A percentile compares a stretch with the other conserved stretches of the same genome.
These are phyloP conservation scores for Epirrhoe tristata DNA, from an alignment of 2,888 invertebrate species.

Conservation along the genomic window DNA sequence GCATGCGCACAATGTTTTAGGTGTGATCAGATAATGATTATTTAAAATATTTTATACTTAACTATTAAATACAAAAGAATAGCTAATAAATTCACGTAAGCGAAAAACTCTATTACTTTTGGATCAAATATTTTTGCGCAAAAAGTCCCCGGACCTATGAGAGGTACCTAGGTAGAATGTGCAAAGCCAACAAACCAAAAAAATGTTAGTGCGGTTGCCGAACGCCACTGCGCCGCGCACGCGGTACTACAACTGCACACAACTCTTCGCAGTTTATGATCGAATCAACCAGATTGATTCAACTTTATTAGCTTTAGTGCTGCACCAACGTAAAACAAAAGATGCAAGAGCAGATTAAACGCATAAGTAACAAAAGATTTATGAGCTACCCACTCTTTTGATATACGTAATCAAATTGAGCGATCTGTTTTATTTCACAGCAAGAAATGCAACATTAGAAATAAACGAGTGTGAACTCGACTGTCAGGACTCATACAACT, in stretches of 20 bases:
- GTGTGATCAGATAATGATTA: no score
- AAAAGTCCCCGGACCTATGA: slow-evolving; percentile 23
- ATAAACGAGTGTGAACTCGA: not conserved
- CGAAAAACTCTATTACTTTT: no score
- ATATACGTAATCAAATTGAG: not conserved
- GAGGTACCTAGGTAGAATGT: slow-evolving; percentile 27
- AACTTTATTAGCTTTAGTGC: not conserved
- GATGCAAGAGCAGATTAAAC: not conserved
- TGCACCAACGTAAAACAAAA: not conserved
- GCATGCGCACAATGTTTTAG: no score
- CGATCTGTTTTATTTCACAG: not conserved
- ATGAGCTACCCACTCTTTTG: not conserved
- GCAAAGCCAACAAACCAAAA: slow-evolving; percentile 32
- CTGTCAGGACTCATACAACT: not conserved
- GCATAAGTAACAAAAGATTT: no score
- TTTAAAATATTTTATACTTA: no score
- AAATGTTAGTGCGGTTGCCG: slow-evolving; percentile 22
- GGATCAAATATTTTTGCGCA: slow-evolving; percentile 7
- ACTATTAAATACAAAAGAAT: no score
- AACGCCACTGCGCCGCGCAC: slow-evolving; percentile 1
- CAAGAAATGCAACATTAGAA: not conserved
- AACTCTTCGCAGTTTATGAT: not conserved
- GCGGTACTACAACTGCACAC: not conserved
- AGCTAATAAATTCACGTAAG: no score
- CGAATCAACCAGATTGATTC: not conserved